These are phyloP conservation scores for Bradypodion ventrale DNA, from an alignment of 2,797 vertebrate species.

Conservation along the genomic window DNA sequence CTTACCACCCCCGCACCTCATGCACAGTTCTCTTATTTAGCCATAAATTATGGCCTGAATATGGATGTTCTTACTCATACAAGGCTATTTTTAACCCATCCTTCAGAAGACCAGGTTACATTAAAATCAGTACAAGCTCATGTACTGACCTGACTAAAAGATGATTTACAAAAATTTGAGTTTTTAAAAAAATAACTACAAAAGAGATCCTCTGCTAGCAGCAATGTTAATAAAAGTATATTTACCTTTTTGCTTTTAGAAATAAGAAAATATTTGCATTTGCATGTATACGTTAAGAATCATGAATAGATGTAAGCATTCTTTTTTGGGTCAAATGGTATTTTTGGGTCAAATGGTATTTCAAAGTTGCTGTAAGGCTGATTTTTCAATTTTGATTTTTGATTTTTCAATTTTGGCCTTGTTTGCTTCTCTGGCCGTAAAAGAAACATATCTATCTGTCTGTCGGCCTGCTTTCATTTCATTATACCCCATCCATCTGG, in stretches of 20 bases:
- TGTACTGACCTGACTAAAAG: neutral
- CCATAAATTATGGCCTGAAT: conserved; percentile 35
- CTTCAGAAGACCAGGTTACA: conserved; percentile 32
- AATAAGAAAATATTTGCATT: neutral
- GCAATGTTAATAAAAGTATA: neutral
- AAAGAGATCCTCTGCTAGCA: neutral
- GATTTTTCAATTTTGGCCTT: neutral
- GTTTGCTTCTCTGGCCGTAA: too few species aligned
- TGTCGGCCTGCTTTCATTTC: too few species aligned
- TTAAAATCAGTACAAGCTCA: conserved; percentile 16
- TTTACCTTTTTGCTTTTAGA: neutral
- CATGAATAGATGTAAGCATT: neutral
- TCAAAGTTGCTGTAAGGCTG: neutral
- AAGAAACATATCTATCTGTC: too few species aligned
- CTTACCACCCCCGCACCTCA: conserved; percentile 36
- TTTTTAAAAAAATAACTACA: neutral
- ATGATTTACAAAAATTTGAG: conserved; percentile 2
- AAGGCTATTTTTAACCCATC: conserved; percentile 31
- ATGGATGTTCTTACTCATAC: conserved; percentile 43
- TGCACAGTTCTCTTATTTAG: conserved; percentile 34
- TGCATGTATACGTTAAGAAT: neutral
- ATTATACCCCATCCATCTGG: neutral
- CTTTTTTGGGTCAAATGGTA: too few species aligned
- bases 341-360: neutral
- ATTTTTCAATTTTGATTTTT: neutral